A percentile compares a stretch with the other conserved stretches of the same genome.
Conservation (phyloP, 92 coral and sea anemone genomes). For the Palythoa grandiflora region DNA sequence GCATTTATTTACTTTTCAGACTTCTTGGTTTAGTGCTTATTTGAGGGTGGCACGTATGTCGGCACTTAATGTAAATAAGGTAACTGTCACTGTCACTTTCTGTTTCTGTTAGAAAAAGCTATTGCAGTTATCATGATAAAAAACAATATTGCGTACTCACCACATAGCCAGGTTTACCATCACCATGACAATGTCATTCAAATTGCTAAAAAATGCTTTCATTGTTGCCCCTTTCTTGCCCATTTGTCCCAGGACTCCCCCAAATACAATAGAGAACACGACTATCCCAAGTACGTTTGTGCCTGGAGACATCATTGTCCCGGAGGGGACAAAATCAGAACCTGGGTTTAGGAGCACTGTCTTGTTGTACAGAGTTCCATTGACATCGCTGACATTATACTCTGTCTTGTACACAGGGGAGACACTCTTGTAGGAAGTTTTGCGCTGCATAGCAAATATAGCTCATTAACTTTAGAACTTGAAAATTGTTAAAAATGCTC, state of each 20-base stretch:
- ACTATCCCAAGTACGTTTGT: constrained; percentile 89
- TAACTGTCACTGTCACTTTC: no score
- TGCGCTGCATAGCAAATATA: constrained; percentile 55
- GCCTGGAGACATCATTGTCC: constrained; percentile 65
- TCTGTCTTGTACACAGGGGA: constrained; percentile 57
- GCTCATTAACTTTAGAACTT: no score
- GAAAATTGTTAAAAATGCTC: no score
- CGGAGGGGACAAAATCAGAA: constrained; percentile 70
- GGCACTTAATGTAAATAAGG: no score
- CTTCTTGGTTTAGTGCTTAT: no score
- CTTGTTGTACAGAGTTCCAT: constrained; percentile 46
- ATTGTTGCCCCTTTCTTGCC: constrained; percentile 88
- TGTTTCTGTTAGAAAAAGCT: no score
- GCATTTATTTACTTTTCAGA: no score
- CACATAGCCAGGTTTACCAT: constrained; percentile 93
- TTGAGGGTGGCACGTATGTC: no score
- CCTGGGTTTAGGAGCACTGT: constrained; percentile 62
- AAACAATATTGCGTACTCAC: constrained; percentile 49
- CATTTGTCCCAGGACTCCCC: constrained; percentile 86
- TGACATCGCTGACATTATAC: neutral
- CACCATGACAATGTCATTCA: constrained; percentile 89
- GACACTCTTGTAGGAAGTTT: constrained; percentile 72
- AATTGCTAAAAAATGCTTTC: constrained; percentile 76
- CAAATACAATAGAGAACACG: constrained; percentile 91
- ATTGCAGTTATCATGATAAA: no score